Evolutionary conservation across 1,140 invertebrate species (phyloP), one percentile per base, ranked within the genome.

Genomic region (Temnothorax nylanderi): DNA sequence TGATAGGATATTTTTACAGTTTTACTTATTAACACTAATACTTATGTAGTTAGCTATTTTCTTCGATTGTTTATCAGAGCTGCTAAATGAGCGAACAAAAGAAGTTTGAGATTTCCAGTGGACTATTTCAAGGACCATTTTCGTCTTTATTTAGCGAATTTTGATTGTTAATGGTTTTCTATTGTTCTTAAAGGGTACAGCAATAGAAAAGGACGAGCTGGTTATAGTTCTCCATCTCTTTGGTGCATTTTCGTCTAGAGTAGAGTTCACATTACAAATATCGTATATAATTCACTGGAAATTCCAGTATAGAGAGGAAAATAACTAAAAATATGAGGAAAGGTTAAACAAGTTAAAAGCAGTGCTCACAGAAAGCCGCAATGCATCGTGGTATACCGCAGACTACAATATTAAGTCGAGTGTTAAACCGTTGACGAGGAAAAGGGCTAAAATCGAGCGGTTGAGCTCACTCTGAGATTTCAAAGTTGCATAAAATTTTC

Each of bases 401-500:
- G n/a, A 71, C n/a, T 16, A 18, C 8, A 56, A 71, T 37, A 56
- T 69, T 71, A 71, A 81, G 64, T 81, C 49, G 32, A 67, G 44
- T 71, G 34, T 71, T 81, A 71, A 84, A 54, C 34, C 26, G 56
- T 77, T 62, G n/a, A 32, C 56, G 10, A 34, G 26, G 26, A 41
- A 64, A 51, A 37, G 18, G 76, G 34, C 26, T 77, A 85, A 80
- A 82, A 89, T 47, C 32, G 26, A 54, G 56, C 65, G 69, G 18
- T 54, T 34, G 26, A 60, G 37, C 58, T 82, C 58, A 58, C 44
- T 32, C 34, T 18, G 72, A 26, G 16, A 69, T 37, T 54, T 58
- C 34, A 65, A 75, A 67, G 54, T 58, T 49, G 37, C n/a, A 56
- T 77, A 64, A 85, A 89, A 88, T 88, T 80, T 67, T 76, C 21